phyloP scores from a whole-genome alignment of 1,140 invertebrate species.

The Harlomillsia oculata region DNA sequence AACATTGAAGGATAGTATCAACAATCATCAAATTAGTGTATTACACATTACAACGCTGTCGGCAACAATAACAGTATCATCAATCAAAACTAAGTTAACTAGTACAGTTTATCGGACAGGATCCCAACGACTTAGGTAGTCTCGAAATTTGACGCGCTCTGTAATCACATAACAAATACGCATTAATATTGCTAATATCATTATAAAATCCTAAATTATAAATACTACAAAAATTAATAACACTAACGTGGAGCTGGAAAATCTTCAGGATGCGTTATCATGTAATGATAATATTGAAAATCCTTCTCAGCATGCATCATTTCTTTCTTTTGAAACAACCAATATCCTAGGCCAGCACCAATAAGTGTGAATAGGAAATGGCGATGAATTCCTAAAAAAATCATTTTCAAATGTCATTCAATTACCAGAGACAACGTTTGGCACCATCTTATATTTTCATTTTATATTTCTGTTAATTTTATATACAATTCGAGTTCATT shows the following conservation, averaged over 20 bases:
- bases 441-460: not conserved
- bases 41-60: too few relatives aligned
- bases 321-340: slow-evolving; percentile 41
- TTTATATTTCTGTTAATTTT: not conserved
- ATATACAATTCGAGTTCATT: not conserved
- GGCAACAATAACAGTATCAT: too few relatives aligned
- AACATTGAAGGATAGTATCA: too few relatives aligned
- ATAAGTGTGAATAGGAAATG: slow-evolving; percentile 41
- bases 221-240: not conserved
- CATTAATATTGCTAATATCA: not conserved
- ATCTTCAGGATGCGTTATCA: slow-evolving; percentile 58
- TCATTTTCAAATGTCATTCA: not conserved
- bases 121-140: slow-evolving; percentile 51
- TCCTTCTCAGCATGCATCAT: slow-evolving; percentile 51
- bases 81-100: too few relatives aligned
- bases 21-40: too few relatives aligned
- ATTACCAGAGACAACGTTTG: not conserved
- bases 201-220: too few relatives aligned
- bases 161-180: slow-evolving; percentile 39
- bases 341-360: slow-evolving; percentile 39
- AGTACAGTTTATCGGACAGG: slow-evolving; percentile 55
- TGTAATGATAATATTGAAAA: slow-evolving; percentile 56
- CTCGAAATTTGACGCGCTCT: slow-evolving; percentile 53
- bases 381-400: slow-evolving; percentile 49
- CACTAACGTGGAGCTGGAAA: slow-evolving; percentile 47